A percentile compares a stretch with the other conserved stretches of the same genome.
phyloP scores from a whole-genome alignment of 1,140 invertebrate species.

The Cherax destructor region DNA sequence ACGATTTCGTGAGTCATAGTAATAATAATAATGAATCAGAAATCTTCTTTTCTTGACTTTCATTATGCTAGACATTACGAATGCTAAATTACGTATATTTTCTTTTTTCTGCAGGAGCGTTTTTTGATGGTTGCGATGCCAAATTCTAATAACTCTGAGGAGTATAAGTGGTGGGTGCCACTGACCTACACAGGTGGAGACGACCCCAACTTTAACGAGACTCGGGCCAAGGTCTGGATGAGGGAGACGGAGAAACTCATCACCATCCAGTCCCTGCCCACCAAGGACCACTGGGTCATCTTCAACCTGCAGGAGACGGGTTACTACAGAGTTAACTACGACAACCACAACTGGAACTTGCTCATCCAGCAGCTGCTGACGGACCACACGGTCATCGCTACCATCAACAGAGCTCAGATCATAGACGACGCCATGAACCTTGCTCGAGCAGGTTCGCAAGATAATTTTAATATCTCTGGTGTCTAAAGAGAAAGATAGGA shows the following conservation, averaged over 20 bases:
- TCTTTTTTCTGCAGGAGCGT: conserved; percentile 15
- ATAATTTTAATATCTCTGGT: background rate
- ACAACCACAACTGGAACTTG: conserved; percentile 80
- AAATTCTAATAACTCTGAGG: conserved; percentile 73
- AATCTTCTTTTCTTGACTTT: too few species aligned
- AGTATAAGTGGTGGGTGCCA: conserved; percentile 77
- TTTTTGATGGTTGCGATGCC: conserved; percentile 17
- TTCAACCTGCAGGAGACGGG: conserved; percentile 74
- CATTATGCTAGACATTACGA: too few species aligned
- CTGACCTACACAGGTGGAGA: conserved; percentile 82
- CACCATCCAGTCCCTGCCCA: conserved; percentile 41
- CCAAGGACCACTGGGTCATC: conserved; percentile 55
- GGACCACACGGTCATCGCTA: conserved; percentile 72
- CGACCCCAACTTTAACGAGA: conserved; percentile 81
- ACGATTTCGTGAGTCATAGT: too few species aligned
- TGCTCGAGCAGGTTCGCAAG: conserved; percentile 78
- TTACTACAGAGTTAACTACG: conserved; percentile 86
- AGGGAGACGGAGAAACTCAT: conserved; percentile 4
- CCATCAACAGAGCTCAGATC: conserved; percentile 59
- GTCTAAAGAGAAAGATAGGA: too few species aligned
- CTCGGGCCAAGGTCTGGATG: conserved; percentile 83
- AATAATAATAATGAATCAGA: too few species aligned
- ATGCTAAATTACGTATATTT: too few species aligned
- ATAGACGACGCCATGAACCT: conserved; percentile 89
- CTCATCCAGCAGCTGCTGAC: conserved; percentile 78